Base-by-base conservation (phyloP, 2,797 vertebrate species). In the Crocodylus rhombifer region DNA sequence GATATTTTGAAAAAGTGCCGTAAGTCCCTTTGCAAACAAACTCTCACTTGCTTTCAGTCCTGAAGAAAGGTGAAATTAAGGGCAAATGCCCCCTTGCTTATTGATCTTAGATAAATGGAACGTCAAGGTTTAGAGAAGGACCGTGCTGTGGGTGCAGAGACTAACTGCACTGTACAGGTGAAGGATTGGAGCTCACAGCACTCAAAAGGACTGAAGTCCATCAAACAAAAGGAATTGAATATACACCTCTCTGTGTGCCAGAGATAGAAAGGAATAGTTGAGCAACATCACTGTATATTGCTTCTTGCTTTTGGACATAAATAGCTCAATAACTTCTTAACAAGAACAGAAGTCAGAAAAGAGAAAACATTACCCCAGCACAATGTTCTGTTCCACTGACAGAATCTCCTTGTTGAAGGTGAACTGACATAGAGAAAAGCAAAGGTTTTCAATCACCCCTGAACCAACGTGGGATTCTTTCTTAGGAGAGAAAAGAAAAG, bases 11-110 rank as follows among this genome's bases (percentile, higher is more conserved):
- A 86, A 91, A 42, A 86, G 84, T 42, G 77, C 23, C 0, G 17
- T 7, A n/a, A 36, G 20, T 33, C 77, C 71, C 57, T 75, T 86
- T 80, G 28, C 61, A 56, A 14, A 20, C 2, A 20, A 36, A 23
- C 64, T 57, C 26, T 86, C 73, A 2, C 1, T 20, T 61, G 63
- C 69, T 65, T 74, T 84, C 74, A 26, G 2, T 7, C 11, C 14
- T 30, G 20, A 12, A 73, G 26, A 76, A 84, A 63, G 62, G 36
- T 77, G 61, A 1, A 1, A 30, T 76, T 83, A 20, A 21, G 75
- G n/a, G 16, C 58, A 0, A 1, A 23, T 33, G 62, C 13, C 2
- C 10, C 58, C 51, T 16, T 64, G 20, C 0, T 15, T 82, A 26
- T 4, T 82, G 67, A 18, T 67, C 86, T n/a, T 15, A 80, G 75